phyloP scores from a whole-genome alignment of 2,113 vertebrate species.

The Ailuropoda melanoleuca region DNA sequence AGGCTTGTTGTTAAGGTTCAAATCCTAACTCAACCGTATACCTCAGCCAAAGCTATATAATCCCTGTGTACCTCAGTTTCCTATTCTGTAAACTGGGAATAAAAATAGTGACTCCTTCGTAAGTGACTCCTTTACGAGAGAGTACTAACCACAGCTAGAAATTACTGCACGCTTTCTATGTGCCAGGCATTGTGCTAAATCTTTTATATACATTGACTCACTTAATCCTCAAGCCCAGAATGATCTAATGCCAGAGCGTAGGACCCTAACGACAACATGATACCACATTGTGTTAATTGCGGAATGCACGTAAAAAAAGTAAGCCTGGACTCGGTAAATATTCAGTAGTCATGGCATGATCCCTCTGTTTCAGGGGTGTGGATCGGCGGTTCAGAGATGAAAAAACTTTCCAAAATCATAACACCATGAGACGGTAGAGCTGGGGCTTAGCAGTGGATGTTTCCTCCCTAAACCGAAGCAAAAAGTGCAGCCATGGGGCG shows the following conservation, averaged over 20 bases:
- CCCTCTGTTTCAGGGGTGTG: neutral
- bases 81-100: neutral
- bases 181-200: neutral
- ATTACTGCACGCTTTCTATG: neutral
- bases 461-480: neutral
- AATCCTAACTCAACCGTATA: neutral
- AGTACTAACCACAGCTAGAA: neutral
- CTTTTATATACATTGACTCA: slow-evolving; percentile 34
- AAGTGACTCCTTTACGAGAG: neutral
- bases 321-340: neutral
- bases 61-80: neutral
- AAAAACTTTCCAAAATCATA: neutral
- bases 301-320: neutral
- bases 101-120: neutral
- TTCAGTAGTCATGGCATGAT: neutral
- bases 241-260: slow-evolving; percentile 26
- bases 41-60: neutral
- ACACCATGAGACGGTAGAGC: neutral
- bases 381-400: neutral
- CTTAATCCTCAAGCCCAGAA: neutral
- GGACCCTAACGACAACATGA: neutral
- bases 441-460: neutral
- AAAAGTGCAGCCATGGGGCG: neutral
- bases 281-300: neutral
- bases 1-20: neutral